These are phyloP conservation scores for Megaceryle alcyon DNA, from an alignment of 2,797 vertebrate genomes.

Conservation along the genomic window DNA sequence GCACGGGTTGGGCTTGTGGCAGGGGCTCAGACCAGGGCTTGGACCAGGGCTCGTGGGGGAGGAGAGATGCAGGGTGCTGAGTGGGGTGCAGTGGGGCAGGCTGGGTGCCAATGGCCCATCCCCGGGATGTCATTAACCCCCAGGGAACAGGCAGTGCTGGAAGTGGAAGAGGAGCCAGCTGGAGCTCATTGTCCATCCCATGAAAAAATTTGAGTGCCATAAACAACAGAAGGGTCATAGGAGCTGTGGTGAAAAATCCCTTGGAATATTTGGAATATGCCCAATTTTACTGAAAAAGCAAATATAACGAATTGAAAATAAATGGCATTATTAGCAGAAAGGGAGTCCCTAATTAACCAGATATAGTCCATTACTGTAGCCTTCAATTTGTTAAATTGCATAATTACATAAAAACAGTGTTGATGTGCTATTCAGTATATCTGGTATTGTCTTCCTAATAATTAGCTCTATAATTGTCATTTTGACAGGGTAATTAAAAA, in stretches of 20 bases:
- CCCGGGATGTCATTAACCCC: neutral
- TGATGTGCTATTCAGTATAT: constrained; percentile 77
- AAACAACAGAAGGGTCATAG: neutral
- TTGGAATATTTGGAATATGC: neutral
- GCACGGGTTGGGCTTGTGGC: fast-evolving
- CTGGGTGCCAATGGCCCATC: neutral
- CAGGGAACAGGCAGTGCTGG: neutral
- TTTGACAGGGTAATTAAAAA: constrained; percentile 86
- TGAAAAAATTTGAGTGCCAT: neutral
- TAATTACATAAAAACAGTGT: constrained; percentile 82
- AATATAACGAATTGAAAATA: constrained; percentile 71
- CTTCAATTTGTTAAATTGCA: constrained; percentile 83
- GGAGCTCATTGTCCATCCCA: neutral
- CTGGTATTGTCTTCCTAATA: constrained; percentile 82
- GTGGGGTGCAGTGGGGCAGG: neutral
- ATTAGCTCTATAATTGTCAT: constrained; percentile 84
- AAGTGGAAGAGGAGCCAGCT: neutral
- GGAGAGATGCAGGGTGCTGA: neutral
- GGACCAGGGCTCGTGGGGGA: fast-evolving
- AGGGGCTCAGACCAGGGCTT: neutral
- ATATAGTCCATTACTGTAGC: constrained; percentile 81
- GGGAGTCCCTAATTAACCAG: constrained; percentile 82
- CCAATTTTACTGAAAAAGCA: constrained; percentile 38
- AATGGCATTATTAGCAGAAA: constrained; percentile 79
- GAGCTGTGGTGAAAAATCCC: neutral